Conservation (phyloP, 1,140 invertebrate genomes). For the Rhagoletis zephyria region DNA sequence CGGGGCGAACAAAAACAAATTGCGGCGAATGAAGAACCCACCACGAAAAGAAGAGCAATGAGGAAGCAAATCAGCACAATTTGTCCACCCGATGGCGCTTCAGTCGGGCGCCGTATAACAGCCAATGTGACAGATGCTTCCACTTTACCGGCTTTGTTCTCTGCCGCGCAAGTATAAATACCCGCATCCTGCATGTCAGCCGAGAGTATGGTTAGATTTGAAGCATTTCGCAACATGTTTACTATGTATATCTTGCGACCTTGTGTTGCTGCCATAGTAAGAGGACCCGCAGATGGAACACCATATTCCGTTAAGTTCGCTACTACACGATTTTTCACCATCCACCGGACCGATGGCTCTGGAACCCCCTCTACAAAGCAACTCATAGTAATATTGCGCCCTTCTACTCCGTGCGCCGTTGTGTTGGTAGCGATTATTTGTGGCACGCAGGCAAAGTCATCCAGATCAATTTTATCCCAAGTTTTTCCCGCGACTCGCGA, state of each 20-base stretch:
- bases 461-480: conserved; percentile 83
- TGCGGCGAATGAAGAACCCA: conserved; percentile 77
- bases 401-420: conserved; percentile 78
- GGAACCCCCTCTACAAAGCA: conserved; percentile 82
- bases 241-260: conserved; percentile 75
- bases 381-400: conserved; percentile 82
- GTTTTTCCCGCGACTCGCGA: conserved; percentile 77
- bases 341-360: conserved; percentile 78
- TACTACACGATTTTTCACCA: conserved; percentile 70
- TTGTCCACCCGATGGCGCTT: conserved; percentile 75
- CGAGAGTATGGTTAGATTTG: conserved; percentile 81
- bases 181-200: conserved; percentile 82
- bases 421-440: conserved; percentile 76
- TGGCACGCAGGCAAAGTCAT: conserved; percentile 86
- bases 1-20: conserved; percentile 77
- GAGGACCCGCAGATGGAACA: conserved; percentile 59
- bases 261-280: conserved; percentile 69
- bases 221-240: conserved; percentile 75
- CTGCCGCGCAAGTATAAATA: conserved; percentile 82
- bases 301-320: conserved; percentile 68
- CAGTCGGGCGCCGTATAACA: conserved; percentile 75
- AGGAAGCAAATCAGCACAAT: conserved; percentile 76
- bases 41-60: conserved; percentile 76
- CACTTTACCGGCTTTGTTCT: conserved; percentile 83
- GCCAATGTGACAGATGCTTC: conserved; percentile 81